Conservation (phyloP, 2,113 vertebrate genomes). For the Chloebia gouldiae region DNA sequence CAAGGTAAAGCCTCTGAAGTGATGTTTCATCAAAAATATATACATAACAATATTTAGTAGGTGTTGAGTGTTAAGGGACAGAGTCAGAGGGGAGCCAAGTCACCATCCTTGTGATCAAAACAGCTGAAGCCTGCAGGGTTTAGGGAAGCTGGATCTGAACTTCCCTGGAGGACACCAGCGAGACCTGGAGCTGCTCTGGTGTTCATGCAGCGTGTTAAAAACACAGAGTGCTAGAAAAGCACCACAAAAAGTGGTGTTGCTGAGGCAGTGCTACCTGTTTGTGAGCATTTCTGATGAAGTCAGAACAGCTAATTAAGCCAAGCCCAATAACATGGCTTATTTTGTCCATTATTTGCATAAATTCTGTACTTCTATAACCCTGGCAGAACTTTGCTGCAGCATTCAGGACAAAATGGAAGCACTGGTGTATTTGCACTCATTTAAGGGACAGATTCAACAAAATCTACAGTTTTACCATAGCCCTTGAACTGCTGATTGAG, state of each 20-base stretch:
- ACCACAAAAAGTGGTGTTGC: background rate
- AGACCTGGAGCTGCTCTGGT: background rate
- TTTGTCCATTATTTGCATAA: background rate
- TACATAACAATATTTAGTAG: background rate
- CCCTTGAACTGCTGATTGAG: background rate
- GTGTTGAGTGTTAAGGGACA: background rate
- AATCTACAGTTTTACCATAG: background rate
- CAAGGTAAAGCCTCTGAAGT: background rate
- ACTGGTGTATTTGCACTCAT: background rate
- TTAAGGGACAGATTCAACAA: background rate
- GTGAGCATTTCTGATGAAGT: background rate
- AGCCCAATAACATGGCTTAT: background rate
- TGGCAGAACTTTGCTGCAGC: background rate
- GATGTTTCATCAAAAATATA: background rate
- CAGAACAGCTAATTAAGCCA: background rate
- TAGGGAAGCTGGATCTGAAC: background rate
- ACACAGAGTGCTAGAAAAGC: background rate
- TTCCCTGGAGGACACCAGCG: background rate
- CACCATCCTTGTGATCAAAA: background rate
- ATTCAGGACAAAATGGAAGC: background rate
- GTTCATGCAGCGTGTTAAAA: background rate
- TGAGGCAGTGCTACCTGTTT: background rate
- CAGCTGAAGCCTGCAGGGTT: background rate
- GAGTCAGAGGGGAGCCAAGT: background rate
- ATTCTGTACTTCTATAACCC: background rate